Percentiles rank a stretch among this genome's conserved stretches.
phyloP scores from a whole-genome alignment of 2,888 invertebrate genomes.

The Lamellibrachia satsuma region DNA sequence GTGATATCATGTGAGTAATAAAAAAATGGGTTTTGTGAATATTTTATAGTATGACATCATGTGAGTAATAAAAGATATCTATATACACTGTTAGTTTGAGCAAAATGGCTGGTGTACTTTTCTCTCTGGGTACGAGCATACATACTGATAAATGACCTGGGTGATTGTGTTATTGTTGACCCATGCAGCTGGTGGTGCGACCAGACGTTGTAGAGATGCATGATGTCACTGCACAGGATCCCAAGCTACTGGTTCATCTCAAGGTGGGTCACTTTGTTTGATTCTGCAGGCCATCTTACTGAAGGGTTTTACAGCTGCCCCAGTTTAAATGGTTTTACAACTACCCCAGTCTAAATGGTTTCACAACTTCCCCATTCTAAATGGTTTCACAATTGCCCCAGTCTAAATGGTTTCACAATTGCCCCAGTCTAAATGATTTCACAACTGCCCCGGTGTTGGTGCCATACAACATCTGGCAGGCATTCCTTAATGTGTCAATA shows the following conservation, averaged over 20 bases:
- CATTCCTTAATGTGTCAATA: too few species aligned
- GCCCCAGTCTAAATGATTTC: neutral
- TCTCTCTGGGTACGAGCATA: too few species aligned
- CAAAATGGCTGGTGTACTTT: too few species aligned
- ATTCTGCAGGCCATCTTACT: too few species aligned
- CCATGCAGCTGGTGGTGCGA: constrained; percentile 75
- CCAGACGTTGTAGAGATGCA: constrained; percentile 99
- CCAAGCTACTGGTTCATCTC: constrained; percentile 91
- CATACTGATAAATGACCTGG: neutral
- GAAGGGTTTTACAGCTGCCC: neutral
- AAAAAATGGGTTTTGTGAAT: too few species aligned
- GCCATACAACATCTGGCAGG: neutral
- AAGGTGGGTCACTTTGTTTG: constrained; percentile 71
- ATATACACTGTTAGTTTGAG: neutral
- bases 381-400: neutral
- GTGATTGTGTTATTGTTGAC: neutral
- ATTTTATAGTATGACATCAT: neutral
- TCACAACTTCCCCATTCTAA: too few species aligned
- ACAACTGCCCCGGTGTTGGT: neutral
- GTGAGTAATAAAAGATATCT: neutral
- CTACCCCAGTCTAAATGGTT: neutral
- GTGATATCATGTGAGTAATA: too few species aligned
- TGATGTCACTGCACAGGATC: constrained; percentile 97
- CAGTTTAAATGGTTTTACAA: neutral
- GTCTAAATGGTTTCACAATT: neutral